Evolutionary conservation across 2,113 vertebrate genomes (phyloP).

Genomic region (Petromus typicus): DNA sequence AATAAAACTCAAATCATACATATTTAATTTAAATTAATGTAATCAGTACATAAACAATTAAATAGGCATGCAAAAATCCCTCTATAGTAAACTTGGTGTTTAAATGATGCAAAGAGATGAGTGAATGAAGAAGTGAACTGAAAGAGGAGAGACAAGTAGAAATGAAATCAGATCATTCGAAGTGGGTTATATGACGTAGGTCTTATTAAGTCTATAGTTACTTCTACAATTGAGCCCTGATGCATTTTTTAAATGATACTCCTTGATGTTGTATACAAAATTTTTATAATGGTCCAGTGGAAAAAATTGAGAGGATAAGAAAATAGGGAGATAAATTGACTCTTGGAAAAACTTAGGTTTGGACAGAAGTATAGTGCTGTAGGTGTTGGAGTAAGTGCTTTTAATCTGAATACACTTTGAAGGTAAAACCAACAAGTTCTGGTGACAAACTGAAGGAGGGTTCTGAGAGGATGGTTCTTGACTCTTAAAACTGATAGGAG

Average conservation of each 20-base stretch:
- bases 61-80: neutral
- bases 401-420: neutral
- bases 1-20: neutral
- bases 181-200: no score
- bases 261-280: neutral
- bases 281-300: neutral
- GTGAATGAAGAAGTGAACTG: no score
- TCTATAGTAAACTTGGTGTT: neutral
- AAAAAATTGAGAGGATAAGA: neutral
- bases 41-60: neutral
- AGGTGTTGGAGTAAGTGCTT: neutral
- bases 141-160: no score
- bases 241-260: neutral
- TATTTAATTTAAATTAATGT: constrained; percentile 9
- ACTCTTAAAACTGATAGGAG: neutral
- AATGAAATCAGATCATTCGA: no score
- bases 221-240: neutral
- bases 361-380: rapidly evolving
- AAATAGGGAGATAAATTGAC: neutral
- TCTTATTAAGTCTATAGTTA: neutral
- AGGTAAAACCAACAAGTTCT: neutral
- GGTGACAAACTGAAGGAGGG: neutral
- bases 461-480: neutral
- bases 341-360: neutral
- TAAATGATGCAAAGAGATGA: no score